Percentiles rank a stretch among this genome's conserved stretches.
These are phyloP conservation scores for Deilephila elpenor DNA, from an alignment of 2,888 invertebrate genomes.

Conservation along the genomic window DNA sequence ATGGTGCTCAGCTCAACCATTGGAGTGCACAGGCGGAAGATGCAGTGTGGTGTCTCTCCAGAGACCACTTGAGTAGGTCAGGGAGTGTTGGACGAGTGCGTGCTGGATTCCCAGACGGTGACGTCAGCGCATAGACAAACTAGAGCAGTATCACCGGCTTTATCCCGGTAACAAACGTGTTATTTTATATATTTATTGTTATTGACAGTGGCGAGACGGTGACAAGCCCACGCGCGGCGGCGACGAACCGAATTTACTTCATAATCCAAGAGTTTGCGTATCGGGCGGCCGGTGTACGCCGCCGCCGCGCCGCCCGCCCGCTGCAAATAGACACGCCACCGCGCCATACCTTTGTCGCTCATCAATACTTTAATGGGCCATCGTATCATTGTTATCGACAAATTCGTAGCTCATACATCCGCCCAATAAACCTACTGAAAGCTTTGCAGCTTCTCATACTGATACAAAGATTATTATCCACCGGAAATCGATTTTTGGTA, in stretches of 20 bases:
- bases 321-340: conserved; percentile 61
- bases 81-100: conserved; percentile 67
- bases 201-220: conserved; percentile 81
- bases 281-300: conserved; percentile 57
- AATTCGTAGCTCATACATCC: neutral
- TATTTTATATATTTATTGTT: conserved; percentile 82
- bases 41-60: conserved; percentile 58
- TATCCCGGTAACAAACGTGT: conserved; percentile 76
- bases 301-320: conserved; percentile 51
- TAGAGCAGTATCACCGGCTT: conserved; percentile 78
- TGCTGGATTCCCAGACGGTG: conserved; percentile 82
- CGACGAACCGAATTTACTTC: conserved; percentile 65
- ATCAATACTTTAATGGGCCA: conserved; percentile 15
- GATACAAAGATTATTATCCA: too few relatives aligned
- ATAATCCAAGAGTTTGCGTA: conserved; percentile 53
- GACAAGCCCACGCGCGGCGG: conserved; percentile 77
- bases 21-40: conserved; percentile 43
- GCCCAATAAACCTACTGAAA: neutral
- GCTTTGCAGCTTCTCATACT: neutral
- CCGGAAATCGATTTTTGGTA: too few relatives aligned
- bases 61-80: too few relatives aligned
- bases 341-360: conserved; percentile 33
- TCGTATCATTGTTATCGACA: conserved; percentile 21
- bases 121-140: conserved; percentile 81
- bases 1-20: neutral